Conservation (phyloP, 2,113 vertebrate genomes). For the Struthidea cinerea region DNA sequence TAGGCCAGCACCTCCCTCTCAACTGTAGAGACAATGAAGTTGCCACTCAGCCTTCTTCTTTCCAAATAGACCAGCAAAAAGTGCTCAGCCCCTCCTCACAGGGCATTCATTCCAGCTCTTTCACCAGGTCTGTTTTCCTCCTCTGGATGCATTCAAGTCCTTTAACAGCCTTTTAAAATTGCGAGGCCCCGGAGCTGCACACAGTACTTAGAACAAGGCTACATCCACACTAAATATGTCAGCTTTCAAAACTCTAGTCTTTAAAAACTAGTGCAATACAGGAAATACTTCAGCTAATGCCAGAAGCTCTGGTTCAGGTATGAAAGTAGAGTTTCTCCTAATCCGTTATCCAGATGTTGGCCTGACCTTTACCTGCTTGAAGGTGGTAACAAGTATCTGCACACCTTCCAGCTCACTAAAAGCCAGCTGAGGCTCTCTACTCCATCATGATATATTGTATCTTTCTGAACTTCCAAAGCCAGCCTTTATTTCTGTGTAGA, state of each 20-base stretch:
- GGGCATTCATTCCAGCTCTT: not conserved
- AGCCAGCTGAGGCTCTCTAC: not conserved
- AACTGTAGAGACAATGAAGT: not conserved
- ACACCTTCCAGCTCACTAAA: not conserved
- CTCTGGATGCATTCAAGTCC: not conserved
- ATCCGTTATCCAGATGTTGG: not conserved
- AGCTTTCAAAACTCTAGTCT: not conserved
- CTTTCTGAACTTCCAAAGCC: not conserved
- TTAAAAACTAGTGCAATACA: not conserved
- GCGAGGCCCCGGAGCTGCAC: not conserved
- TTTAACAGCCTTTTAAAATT: not conserved
- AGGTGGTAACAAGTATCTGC: not conserved
- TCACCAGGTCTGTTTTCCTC: not conserved
- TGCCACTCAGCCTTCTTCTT: not conserved
- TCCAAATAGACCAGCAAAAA: not conserved
- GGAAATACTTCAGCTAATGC: not conserved
- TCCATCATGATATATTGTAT: not conserved
- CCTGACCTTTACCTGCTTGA: not conserved
- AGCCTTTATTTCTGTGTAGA: not conserved
- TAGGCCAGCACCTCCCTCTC: not conserved
- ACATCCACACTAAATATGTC: not conserved
- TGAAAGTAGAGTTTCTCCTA: not conserved
- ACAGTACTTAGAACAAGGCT: not conserved
- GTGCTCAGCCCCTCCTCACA: not conserved
- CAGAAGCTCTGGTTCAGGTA: not conserved